A percentile compares a stretch with the other conserved stretches of the same genome.
phyloP scores from a whole-genome alignment of 2,113 vertebrate genomes.

The Eudorcas thomsonii region DNA sequence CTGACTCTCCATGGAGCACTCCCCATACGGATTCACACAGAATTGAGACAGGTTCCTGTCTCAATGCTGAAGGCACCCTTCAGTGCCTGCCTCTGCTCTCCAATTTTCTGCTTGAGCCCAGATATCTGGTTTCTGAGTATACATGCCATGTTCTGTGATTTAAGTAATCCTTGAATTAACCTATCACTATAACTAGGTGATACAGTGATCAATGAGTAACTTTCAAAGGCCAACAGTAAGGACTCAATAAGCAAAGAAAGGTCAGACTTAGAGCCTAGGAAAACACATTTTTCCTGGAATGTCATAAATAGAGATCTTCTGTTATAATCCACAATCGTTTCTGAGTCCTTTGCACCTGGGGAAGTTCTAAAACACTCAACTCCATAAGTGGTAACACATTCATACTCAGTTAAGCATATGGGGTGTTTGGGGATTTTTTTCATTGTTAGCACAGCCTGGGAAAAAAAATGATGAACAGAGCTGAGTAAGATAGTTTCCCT shows the following conservation, averaged over 20 bases:
- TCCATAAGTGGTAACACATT: background rate
- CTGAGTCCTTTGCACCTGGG: background rate
- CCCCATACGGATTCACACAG: accelerated
- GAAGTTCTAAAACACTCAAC: background rate
- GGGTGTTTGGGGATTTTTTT: background rate
- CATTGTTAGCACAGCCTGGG: background rate
- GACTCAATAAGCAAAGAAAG: background rate
- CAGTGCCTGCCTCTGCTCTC: background rate
- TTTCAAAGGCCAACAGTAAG: background rate
- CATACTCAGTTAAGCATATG: background rate
- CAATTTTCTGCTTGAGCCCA: background rate
- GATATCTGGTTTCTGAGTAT: background rate
- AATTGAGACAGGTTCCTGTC: background rate
- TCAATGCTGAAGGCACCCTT: background rate
- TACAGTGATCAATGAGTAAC: background rate
- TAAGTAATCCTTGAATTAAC: background rate
- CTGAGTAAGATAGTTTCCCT: background rate
- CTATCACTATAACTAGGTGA: background rate
- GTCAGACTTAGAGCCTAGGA: background rate
- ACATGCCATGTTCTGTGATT: background rate
- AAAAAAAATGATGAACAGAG: background rate
- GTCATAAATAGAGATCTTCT: background rate
- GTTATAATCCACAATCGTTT: background rate
- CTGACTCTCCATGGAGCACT: background rate
- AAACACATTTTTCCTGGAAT: background rate